Evolutionary conservation across 2,113 vertebrate genomes (phyloP).

Genomic region (Pavo muticus): DNA sequence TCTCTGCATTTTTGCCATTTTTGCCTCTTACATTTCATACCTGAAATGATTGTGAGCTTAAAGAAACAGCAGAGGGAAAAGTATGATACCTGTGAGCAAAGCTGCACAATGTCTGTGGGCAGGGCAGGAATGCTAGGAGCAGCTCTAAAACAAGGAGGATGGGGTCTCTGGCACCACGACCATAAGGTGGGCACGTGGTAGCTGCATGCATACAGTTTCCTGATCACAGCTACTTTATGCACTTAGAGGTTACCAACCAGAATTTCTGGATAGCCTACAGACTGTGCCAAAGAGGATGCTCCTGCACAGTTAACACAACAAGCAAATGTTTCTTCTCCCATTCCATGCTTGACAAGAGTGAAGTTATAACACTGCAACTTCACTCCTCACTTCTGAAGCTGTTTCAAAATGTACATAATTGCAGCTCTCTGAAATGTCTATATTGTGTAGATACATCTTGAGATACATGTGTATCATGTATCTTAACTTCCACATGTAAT

Average conservation of each 20-base stretch:
- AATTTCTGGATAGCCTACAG: not conserved
- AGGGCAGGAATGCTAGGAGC: not conserved
- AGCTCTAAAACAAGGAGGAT: not conserved
- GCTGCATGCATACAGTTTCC: accelerated
- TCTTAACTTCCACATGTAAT: not conserved
- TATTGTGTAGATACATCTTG: no score
- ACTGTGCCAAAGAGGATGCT: accelerated
- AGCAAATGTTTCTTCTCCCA: not conserved
- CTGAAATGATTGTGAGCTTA: accelerated
- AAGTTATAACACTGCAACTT: not conserved
- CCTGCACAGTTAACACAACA: not conserved
- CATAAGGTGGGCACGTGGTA: not conserved
- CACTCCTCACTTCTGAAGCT: not conserved
- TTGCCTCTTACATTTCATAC: not conserved
- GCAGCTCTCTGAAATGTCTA: not conserved
- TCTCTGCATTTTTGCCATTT: not conserved
- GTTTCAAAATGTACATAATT: not conserved
- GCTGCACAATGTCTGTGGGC: not conserved
- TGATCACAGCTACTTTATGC: not conserved
- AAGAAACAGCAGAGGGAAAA: not conserved
- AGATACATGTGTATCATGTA: not conserved
- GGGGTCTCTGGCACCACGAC: not conserved
- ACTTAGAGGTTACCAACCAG: not conserved
- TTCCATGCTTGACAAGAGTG: not conserved
- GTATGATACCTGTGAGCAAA: not conserved